Evolutionary conservation across 2,888 invertebrate genomes (phyloP).

Genomic region (Volucella inanis): DNA sequence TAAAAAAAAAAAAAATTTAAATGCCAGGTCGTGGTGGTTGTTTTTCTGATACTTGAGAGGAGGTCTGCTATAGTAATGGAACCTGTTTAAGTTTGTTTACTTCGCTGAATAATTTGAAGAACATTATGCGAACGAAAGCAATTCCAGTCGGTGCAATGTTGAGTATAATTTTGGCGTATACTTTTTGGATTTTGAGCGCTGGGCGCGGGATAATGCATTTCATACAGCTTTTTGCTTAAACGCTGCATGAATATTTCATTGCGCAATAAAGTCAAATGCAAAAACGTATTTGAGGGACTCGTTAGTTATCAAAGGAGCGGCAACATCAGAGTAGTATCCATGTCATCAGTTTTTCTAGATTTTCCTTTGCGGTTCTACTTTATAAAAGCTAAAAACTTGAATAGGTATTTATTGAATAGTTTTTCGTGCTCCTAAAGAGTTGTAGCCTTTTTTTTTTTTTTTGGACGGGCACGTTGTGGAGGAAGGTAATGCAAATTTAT

Average conservation of each 20-base stretch:
- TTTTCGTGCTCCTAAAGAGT: background rate
- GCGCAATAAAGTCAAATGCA: constrained; percentile 31
- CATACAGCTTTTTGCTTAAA: constrained; percentile 47
- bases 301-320: constrained; percentile 8
- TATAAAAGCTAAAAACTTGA: constrained; percentile 1
- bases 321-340: constrained; percentile 4
- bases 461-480: background rate
- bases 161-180: constrained; percentile 29
- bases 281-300: constrained; percentile 41
- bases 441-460: background rate
- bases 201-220: constrained; percentile 45
- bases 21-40: constrained; percentile 21
- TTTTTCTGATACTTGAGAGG: constrained; percentile 41
- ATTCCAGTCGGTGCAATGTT: constrained; percentile 11
- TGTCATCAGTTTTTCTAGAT: constrained; percentile 15
- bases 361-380: constrained; percentile 38
- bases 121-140: constrained; percentile 18
- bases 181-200: constrained; percentile 14
- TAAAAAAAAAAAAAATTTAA: constrained; percentile 27
- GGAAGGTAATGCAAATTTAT: background rate
- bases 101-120: constrained; percentile 57
- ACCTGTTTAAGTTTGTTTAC: constrained; percentile 32
- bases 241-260: constrained; percentile 61
- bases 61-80: constrained; percentile 25
- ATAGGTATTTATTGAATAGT: background rate